phyloP scores from a whole-genome alignment of 2,888 invertebrate species.

The Callimorpha dominula region DNA sequence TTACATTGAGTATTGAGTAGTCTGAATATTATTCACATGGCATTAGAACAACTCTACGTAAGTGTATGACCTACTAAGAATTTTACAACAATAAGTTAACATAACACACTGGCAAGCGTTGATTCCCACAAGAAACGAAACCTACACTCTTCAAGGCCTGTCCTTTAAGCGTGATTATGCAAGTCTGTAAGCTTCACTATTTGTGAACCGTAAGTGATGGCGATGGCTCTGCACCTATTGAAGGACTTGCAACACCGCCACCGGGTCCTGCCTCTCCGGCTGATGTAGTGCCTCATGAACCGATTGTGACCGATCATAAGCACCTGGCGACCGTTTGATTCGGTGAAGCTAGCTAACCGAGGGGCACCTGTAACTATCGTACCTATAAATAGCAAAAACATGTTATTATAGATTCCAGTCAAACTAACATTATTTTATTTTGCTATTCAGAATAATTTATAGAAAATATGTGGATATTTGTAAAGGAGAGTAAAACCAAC shows the following conservation, averaged over 20 bases:
- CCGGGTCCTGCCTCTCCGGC: conserved; percentile 66
- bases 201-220: conserved; percentile 66
- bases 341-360: conserved; percentile 48
- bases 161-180: conserved; percentile 66
- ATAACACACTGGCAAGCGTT: neutral
- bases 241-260: conserved; percentile 78
- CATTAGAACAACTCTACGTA: neutral
- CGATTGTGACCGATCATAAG: conserved; percentile 70
- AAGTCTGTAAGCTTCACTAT: conserved; percentile 73
- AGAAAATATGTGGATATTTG: neutral
- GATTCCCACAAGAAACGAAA: neutral
- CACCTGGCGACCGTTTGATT: conserved; percentile 62
- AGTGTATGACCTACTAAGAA: neutral
- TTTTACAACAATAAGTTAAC: neutral
- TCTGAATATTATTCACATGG: neutral
- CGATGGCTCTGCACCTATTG: conserved; percentile 74
- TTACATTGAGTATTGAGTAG: neutral
- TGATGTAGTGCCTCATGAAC: conserved; percentile 74
- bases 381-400: conserved; percentile 19
- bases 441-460: neutral
- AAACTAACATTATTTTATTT: neutral
- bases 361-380: conserved; percentile 29
- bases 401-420: conserved; percentile 6
- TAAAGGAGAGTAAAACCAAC: neutral
- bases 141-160: neutral